A percentile compares a stretch with the other conserved stretches of the same genome.
phyloP scores from a whole-genome alignment of 2,888 invertebrate genomes.

The Bombylius major region DNA sequence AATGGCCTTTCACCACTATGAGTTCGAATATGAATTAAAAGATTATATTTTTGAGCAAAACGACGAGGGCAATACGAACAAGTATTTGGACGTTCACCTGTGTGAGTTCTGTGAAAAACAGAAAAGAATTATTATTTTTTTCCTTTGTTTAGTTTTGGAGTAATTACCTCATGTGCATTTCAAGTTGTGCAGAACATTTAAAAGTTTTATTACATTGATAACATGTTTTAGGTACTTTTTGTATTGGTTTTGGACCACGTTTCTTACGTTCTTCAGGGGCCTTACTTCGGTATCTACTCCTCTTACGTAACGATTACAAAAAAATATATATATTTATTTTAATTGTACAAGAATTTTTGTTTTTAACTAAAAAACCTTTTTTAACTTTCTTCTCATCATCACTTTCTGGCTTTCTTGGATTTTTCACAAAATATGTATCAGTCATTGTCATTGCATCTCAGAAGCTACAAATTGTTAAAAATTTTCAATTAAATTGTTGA shows the following conservation, averaged over 20 bases:
- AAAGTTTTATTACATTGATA: conserved; percentile 48
- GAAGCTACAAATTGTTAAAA: conserved; percentile 37
- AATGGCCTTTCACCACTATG: conserved; percentile 48
- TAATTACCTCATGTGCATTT: conserved; percentile 44
- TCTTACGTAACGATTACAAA: conserved; percentile 17
- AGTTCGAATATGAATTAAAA: conserved; percentile 45
- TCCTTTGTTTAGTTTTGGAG: not conserved
- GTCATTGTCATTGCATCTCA: conserved; percentile 47
- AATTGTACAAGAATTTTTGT: not conserved
- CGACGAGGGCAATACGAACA: conserved; percentile 45
- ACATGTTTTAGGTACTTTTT: conserved; percentile 44
- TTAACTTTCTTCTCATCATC: conserved; percentile 19
- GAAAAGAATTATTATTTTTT: conserved; percentile 7
- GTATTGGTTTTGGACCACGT: conserved; percentile 47
- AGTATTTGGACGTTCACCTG: conserved; percentile 45
- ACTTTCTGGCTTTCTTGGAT: conserved; percentile 13
- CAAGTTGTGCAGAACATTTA: conserved; percentile 47
- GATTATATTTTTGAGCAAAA: conserved; percentile 49
- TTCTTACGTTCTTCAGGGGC: conserved; percentile 44
- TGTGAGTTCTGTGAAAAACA: conserved; percentile 40
- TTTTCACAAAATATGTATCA: conserved; percentile 28
- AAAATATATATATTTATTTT: not conserved
- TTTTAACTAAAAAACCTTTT: conserved; percentile 12
- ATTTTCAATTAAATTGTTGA: not conserved
- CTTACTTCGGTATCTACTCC: conserved; percentile 42